A percentile compares a stretch with the other conserved stretches of the same genome.
Conservation (phyloP, 2,888 invertebrate genomes). For the Dorcus parallelipipedus region DNA sequence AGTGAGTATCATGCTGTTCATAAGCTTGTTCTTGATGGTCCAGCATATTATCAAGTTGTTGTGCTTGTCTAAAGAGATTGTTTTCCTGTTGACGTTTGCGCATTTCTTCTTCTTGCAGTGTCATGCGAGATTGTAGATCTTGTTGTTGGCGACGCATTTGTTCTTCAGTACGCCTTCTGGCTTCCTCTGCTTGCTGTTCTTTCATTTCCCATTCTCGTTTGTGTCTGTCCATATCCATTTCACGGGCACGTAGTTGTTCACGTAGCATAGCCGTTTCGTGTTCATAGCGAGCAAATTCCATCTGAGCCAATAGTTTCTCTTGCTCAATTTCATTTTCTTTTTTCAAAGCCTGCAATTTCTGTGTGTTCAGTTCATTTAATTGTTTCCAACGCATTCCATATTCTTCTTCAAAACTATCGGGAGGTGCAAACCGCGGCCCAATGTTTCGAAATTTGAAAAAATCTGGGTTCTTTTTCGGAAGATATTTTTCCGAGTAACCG, state of each 20-base stretch:
- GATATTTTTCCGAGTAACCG: slow-evolving; percentile 78
- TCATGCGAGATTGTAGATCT: slow-evolving; percentile 74
- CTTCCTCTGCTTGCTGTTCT: slow-evolving; percentile 18
- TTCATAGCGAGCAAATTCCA: slow-evolving; percentile 95
- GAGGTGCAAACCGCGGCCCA: slow-evolving; percentile 85
- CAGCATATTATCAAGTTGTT: slow-evolving; percentile 55
- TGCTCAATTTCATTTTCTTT: slow-evolving; percentile 88
- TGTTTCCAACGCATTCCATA: slow-evolving; percentile 98
- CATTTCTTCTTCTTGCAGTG: slow-evolving; percentile 80
- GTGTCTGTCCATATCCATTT: slow-evolving; percentile 82
- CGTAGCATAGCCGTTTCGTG: slow-evolving; percentile 94
- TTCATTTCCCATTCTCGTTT: slow-evolving; percentile 49
- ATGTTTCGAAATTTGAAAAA: slow-evolving; percentile 62
- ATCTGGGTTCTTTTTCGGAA: slow-evolving; percentile 79
- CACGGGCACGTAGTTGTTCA: slow-evolving; percentile 82
- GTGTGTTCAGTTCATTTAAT: slow-evolving; percentile 85
- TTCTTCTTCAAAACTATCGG: slow-evolving; percentile 89
- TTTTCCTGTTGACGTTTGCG: slow-evolving; percentile 84
- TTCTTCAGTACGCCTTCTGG: slow-evolving; percentile 47
- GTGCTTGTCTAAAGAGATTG: slow-evolving; percentile 78
- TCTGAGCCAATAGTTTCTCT: slow-evolving; percentile 91
- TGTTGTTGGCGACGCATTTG: slow-evolving; percentile 67
- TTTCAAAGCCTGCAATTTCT: slow-evolving; percentile 84
- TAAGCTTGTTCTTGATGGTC: slow-evolving; percentile 66
- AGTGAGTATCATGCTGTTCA: slow-evolving; percentile 20